Base-by-base conservation (phyloP, 30 jellyfish, hydroid and myxozoan genomes). In the Hydra vulgaris region DNA sequence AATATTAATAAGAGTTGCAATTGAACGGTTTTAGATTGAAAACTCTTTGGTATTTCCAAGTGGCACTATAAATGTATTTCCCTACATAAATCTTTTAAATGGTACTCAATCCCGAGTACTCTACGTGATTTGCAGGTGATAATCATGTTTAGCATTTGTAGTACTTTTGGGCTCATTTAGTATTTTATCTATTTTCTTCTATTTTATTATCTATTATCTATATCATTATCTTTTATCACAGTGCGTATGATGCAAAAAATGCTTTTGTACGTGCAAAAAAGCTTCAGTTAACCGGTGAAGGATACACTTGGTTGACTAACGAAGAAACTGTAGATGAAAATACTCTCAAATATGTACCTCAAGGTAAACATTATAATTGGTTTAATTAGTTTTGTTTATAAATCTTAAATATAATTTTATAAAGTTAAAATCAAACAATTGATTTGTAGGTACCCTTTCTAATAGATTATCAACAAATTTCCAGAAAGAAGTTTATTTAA, bases 231-330 rank as follows among this genome's bases (percentile, higher is more conserved):
- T 56, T 23, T 56, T 20, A 22, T 21, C 8, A 12, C 54, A 78
- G 85, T 78, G n/a, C 85, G 7, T 0, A 78, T 27, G 85, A 78
- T 78, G 85, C 85, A 19, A 40, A 23, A 66, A n/a, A 81, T n/a
- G 85, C 53, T 18, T 78, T 15, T 54, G 20, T 7, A 78, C 17
- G 21, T 20, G 79, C 85, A 19, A 24, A 56, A 24, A 40, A 53
- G 15, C 66, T 78, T 18, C 52, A 61, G 18, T 1, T 78, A 22
- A 27, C 85, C 0, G 85, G 85, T 4, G 53, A 78, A 27, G 79
- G 80, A 15, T 52, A 78, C 82, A 66, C 53, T 23, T 78, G 85
- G 85, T 53, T 78, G 7, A 16, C 80, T 17, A 78, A 21, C 69
- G 79, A 78, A 61, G 79, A 78, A 66, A 25, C 85, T 0, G 15